These are phyloP conservation scores for Cynoglossus semilaevis DNA, from an alignment of 2,113 vertebrate species.

Conservation along the genomic window DNA sequence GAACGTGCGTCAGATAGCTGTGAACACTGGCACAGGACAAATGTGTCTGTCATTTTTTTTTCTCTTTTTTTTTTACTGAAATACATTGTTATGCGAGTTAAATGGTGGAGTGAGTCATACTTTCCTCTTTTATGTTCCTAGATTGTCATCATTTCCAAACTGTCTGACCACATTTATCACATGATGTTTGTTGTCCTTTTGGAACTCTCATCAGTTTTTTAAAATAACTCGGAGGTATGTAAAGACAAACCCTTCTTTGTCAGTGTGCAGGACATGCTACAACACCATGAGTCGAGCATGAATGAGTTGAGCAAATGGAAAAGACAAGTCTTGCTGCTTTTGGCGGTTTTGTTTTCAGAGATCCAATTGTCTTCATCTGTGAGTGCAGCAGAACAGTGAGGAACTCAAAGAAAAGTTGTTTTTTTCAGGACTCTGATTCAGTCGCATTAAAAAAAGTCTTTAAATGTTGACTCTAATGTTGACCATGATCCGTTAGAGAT, in stretches of 20 bases:
- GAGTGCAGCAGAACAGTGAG: no score
- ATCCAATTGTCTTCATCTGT: no score
- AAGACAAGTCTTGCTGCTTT: no score
- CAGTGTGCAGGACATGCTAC: not conserved
- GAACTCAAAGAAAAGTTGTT: no score
- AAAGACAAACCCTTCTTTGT: constrained; percentile 12
- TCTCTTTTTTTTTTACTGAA: constrained; percentile 9
- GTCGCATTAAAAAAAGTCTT: no score
- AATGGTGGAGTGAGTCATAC: constrained; percentile 1
- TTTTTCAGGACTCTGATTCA: no score
- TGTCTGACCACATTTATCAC: constrained; percentile 14
- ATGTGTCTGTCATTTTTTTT: constrained; percentile 26
- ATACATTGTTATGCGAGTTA: constrained; percentile 34
- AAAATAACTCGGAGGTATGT: constrained; percentile 3
- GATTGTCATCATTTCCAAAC: constrained; percentile 18
- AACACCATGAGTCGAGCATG: no score
- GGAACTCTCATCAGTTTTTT: not conserved
- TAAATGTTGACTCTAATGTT: no score
- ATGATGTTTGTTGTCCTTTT: not conserved
- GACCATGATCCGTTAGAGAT: no score
- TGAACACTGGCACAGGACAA: constrained; percentile 6
- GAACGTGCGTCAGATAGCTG: constrained; percentile 31
- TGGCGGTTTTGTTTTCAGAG: no score
- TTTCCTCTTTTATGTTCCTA: constrained; percentile 24
- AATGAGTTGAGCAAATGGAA: no score